phyloP scores from a whole-genome alignment of 2,113 vertebrate species.

The crab-eating macaque (Macaca fascicularis) region DNA sequence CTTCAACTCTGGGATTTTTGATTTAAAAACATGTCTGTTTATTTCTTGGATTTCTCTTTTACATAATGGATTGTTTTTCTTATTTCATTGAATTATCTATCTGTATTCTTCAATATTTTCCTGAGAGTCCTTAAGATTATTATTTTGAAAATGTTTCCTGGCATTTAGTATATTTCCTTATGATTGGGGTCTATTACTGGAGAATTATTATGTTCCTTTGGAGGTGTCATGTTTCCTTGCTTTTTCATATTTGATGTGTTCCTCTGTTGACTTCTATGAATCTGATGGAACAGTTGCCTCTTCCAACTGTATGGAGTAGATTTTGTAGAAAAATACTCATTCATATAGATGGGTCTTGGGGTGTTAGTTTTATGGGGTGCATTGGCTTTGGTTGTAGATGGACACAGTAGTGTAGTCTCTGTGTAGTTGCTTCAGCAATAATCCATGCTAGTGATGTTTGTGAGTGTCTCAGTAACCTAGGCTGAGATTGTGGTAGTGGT shows the following conservation, averaged over 20 bases:
- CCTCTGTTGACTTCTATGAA: not conserved
- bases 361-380: not conserved
- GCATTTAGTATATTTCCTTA: not conserved
- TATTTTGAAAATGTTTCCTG: not conserved
- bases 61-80: not conserved
- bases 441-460: not conserved
- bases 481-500: not conserved
- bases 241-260: not conserved
- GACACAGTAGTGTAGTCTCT: not conserved
- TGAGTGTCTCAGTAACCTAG: not conserved
- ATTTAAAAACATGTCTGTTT: not conserved
- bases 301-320: not conserved
- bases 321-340: not conserved
- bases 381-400: not conserved
- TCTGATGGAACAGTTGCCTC: not conserved
- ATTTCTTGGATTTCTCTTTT: not conserved
- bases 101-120: not conserved
- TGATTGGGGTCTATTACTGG: not conserved
- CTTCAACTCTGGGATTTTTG: not conserved
- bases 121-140: not conserved
- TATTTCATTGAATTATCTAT: not conserved
- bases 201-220: not conserved
- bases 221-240: not conserved
- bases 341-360: not conserved
- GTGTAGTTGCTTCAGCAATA: not conserved